Percentiles rank a stretch among this genome's conserved stretches.
Evolutionary conservation across 2,888 invertebrate genomes (phyloP).

Genomic region (Callinectes sapidus): DNA sequence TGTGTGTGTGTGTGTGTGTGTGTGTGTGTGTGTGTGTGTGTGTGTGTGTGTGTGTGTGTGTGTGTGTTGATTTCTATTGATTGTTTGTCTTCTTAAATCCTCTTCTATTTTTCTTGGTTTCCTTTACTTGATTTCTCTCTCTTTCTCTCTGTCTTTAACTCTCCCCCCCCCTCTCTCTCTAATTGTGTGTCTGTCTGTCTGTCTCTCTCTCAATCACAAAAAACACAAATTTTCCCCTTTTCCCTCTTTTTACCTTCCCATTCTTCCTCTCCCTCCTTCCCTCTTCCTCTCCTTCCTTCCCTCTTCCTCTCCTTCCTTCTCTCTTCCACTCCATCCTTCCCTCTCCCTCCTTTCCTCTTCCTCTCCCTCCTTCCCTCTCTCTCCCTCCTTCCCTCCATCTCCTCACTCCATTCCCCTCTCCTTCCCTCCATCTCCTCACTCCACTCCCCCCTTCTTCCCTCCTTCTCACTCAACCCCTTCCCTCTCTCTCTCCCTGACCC

Average conservation of each 20-base stretch:
- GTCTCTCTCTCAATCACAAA: neutral
- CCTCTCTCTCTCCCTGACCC: neutral
- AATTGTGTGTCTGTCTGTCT: too few relatives aligned
- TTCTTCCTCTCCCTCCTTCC: too few relatives aligned
- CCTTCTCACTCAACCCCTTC: neutral
- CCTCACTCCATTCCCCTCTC: too few relatives aligned
- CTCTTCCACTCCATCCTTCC: neutral
- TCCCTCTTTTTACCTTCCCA: too few relatives aligned
- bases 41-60: conserved; percentile 39
- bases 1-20: conserved; percentile 28
- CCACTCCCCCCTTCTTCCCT: neutral
- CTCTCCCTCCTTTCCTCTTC: neutral
- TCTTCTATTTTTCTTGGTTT: too few relatives aligned
- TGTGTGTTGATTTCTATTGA: too few relatives aligned
- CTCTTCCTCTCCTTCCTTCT: neutral
- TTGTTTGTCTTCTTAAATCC: neutral
- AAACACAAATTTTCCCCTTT: neutral
- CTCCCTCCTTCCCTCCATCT: too few relatives aligned
- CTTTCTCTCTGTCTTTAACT: neutral
- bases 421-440: neutral
- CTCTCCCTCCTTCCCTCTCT: too few relatives aligned
- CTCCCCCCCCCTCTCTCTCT: neutral
- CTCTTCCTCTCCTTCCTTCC: too few relatives aligned
- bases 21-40: conserved; percentile 35
- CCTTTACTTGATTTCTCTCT: neutral